Percentiles rank a stretch among this genome's conserved stretches.
Conservation (phyloP, 2,113 vertebrate genomes). For the Puntigrus tetrazona region DNA sequence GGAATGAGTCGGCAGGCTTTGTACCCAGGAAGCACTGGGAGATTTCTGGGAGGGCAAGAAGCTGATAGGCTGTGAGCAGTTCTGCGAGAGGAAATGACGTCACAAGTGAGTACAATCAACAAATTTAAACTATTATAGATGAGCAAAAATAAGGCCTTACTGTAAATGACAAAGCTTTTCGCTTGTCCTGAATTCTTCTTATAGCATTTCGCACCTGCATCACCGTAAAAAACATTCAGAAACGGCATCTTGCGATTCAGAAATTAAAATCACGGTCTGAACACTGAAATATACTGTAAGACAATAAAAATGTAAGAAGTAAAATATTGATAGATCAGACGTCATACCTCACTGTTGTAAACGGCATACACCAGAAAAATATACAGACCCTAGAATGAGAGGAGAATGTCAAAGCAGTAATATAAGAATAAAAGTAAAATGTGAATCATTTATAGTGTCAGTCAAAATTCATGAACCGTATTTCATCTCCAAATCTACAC, state of each 20-base stretch:
- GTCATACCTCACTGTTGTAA: slow-evolving; percentile 88
- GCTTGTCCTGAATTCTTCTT: slow-evolving; percentile 88
- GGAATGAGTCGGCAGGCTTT: slow-evolving; percentile 66
- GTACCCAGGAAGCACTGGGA: slow-evolving; percentile 74
- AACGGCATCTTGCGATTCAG: neutral
- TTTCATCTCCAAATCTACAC: neutral
- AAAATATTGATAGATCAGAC: neutral
- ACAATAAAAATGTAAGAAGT: neutral
- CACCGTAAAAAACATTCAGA: slow-evolving; percentile 34
- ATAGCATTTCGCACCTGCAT: slow-evolving; percentile 87
- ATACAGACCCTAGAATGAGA: slow-evolving; percentile 82
- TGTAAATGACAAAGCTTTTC: slow-evolving; percentile 82
- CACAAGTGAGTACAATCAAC: neutral
- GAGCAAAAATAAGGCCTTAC: slow-evolving; percentile 63
- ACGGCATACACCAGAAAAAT: slow-evolving; percentile 90
- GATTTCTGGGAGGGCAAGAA: slow-evolving; percentile 77
- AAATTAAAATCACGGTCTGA: neutral
- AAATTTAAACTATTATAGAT: neutral
- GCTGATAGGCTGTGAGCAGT: slow-evolving; percentile 81
- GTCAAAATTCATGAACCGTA: no score
- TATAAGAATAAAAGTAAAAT: neutral
- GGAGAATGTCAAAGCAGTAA: neutral
- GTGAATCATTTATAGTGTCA: neutral
- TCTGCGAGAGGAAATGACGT: slow-evolving; percentile 67
- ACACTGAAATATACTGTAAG: neutral